Base-by-base conservation (phyloP, 2,888 invertebrate genomes). In the Chromoteleia sp. region DNA sequence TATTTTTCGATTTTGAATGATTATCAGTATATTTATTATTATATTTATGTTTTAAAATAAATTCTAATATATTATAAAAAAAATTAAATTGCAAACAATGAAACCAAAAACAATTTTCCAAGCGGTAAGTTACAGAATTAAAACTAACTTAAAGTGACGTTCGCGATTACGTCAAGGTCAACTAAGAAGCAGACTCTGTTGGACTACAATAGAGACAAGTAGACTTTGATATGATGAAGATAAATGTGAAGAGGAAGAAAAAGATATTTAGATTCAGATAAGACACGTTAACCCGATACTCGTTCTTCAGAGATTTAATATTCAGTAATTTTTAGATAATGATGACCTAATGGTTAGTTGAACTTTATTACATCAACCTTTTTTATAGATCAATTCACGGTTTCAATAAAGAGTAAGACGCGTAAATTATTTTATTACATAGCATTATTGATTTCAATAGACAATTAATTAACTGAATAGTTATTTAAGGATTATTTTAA, bases 191-290 rank as follows among this genome's bases (percentile, higher is more conserved):
- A n/a, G n/a, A 8, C 19, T 45, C 14, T 45, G 67, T 67, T 61
- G 50, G 41, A 56, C 29, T 68, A 74, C 68, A 79, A 79, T 74
- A 48, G 74, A 79, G 74, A 79, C 54, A 73, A 63, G 78, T 61
- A 73, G 68, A 68, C 73, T 79, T 52, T 73, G 48, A 67, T 74
- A 79, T 79, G 73, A 79, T 73, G 73, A 68, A 79, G 79, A 79
- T 74, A 68, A 79, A 79, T 79, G 74, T 36, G 48, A 36, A 17
- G 39, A 73, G 17, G 67, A 67, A 59, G 58, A 68, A 52, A 41
- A 50, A 59, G 73, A 79, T 79, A 73, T 67, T 52, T 48, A 52
- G 74, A 79, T 54, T 36, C 39, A 59, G 73, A 79, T 79, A 74
- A 68, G 59, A 56, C 74, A 74, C 74, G 73, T 50, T 73, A 67